These are phyloP conservation scores for Charanyca ferruginea DNA, from an alignment of 2,888 invertebrate species.

Conservation along the genomic window DNA sequence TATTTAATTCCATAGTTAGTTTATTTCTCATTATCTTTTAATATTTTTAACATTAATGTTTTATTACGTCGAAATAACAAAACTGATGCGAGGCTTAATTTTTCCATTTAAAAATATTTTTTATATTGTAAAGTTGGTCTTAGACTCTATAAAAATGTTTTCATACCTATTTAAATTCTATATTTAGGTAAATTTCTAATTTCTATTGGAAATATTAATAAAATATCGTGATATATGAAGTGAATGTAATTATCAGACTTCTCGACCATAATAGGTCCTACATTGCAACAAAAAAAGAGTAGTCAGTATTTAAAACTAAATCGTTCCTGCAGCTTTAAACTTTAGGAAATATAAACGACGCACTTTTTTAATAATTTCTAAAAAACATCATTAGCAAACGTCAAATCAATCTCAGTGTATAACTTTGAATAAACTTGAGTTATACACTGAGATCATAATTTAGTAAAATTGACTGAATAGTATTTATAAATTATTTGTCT, in stretches of 20 bases:
- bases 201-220: slow-evolving; percentile 3
- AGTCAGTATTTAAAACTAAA: slow-evolving; percentile 60
- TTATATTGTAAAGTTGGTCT: slow-evolving; percentile 1
- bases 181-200: slow-evolving; percentile 7
- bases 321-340: slow-evolving; percentile 53
- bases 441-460: slow-evolving; percentile 38
- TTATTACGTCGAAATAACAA: slow-evolving; percentile 19
- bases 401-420: too few relatives aligned
- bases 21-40: slow-evolving; percentile 37
- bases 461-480: slow-evolving; percentile 64
- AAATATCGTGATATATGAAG: slow-evolving; percentile 16
- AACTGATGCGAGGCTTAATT: slow-evolving; percentile 16
- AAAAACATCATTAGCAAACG: slow-evolving; percentile 27
- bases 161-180: not conserved
- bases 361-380: slow-evolving; percentile 15
- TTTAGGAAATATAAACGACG: slow-evolving; percentile 27
- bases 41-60: slow-evolving; percentile 27
- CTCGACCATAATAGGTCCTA: slow-evolving; percentile 14
- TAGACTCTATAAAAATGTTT: slow-evolving; percentile 10
- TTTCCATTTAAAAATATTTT: not conserved
- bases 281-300: slow-evolving; percentile 13
- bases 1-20: slow-evolving; percentile 55
- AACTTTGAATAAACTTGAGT: too few relatives aligned
- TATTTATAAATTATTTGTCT: slow-evolving; percentile 65
- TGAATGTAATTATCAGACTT: slow-evolving; percentile 30